Evolutionary conservation across 2,888 invertebrate species (phyloP), one percentile per base, ranked within the genome.

Genomic region (Unio pictorum): DNA sequence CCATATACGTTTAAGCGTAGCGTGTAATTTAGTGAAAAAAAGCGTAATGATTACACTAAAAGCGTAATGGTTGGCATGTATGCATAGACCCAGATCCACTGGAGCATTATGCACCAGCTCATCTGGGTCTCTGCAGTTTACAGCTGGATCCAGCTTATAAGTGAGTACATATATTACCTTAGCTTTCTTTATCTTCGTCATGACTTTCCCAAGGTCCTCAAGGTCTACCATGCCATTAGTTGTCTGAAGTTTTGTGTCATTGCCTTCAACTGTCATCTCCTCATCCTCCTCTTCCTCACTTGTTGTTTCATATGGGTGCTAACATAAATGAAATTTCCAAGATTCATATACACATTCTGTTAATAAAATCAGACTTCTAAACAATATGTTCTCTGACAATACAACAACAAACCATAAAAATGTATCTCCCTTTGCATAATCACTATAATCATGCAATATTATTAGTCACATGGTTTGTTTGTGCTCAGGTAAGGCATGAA

Each of bases 191-290:
- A 87, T 74, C 74, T 84, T 81, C 23, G 84, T 81, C 82, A 90
- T 84, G 61, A 90, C 81, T 56, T 79, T 85, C 15, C 90, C 90
- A 8, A 92, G 83, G 80, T 92, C 92, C 82, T 92, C 92, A 59
- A 92, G 78, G 84, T 92, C 92, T 26, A 92, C 87, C 6, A 92
- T 68, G 23, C 80, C 84, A 56, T 74, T 66, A 34, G 68, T 69
- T 28, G 61, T 72, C 69, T 79, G 75, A 30, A 69, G 66, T 3
- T 75, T 74, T 5, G 71, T 69, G 17, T 69, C 78, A 20, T 74
- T 76, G 5, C 68, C 75, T 1, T 70, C 71, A 4, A 74, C 71
- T 3, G 71, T 79, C 11, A 78, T 83, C 26, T 76, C 75, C 55
- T 85, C 81, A 7, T 34, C 45, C 11, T 45, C 45, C 45, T 45